Conservation (phyloP, 2,113 vertebrate species). For the Ibidorhyncha struthersii region DNA sequence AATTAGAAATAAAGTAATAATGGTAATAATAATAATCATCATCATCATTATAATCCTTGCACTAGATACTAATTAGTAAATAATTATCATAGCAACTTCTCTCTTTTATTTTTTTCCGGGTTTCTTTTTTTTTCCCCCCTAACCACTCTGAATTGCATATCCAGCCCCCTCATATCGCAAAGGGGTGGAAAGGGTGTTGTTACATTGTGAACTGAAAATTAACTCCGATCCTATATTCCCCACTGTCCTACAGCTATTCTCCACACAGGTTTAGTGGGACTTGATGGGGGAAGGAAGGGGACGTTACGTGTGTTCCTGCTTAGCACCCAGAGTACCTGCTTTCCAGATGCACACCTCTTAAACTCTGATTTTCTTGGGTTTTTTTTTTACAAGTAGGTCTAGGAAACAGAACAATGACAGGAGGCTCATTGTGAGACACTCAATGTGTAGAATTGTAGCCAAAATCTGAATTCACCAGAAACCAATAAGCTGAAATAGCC, state of each 20-base stretch:
- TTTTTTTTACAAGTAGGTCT: constrained; percentile 57
- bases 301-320: constrained; percentile 32
- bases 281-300: background rate
- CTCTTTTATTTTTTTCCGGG: background rate
- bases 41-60: constrained; percentile 40
- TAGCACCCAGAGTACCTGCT: constrained; percentile 63
- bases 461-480: constrained; percentile 72
- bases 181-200: background rate
- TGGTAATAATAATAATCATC: constrained; percentile 18
- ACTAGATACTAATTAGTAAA: constrained; percentile 68
- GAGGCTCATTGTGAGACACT: constrained; percentile 65
- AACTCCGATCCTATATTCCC: background rate
- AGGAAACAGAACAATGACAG: constrained; percentile 69
- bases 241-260: constrained; percentile 6
- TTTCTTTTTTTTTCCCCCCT: background rate
- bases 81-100: constrained; percentile 53
- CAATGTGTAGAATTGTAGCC: constrained; percentile 57
- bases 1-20: constrained; percentile 56
- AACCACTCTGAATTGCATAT: constrained; percentile 54
- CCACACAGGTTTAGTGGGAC: background rate
- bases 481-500: constrained; percentile 73
- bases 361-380: constrained; percentile 8
- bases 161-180: background rate
- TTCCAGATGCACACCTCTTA: constrained; percentile 52
- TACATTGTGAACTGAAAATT: constrained; percentile 1